phyloP scores from a whole-genome alignment of 2,888 invertebrate genomes.

The Tenodera sinensis region DNA sequence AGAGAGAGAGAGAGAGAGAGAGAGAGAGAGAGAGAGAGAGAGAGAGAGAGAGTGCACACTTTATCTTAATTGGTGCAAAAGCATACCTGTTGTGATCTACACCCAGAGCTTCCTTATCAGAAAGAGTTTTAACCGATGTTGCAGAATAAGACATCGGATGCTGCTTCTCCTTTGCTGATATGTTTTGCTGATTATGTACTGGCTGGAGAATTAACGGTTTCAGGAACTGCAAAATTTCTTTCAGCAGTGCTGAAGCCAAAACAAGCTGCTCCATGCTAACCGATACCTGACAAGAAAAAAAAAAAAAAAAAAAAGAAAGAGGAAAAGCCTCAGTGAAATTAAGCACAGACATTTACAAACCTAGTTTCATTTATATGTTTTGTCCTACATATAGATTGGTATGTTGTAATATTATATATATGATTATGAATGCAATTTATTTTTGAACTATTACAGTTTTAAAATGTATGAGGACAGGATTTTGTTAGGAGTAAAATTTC shows the following conservation, averaged over 20 bases:
- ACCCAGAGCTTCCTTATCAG: not conserved
- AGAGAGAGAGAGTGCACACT: no score
- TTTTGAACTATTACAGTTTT: no score
- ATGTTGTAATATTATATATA: no score
- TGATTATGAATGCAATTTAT: no score
- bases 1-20: no score
- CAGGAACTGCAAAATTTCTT: conserved; percentile 12
- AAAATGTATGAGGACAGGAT: no score
- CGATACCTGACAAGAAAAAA: not conserved
- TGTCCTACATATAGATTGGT: no score
- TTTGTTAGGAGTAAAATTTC: no score
- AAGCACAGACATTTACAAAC: no score
- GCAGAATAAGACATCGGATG: not conserved
- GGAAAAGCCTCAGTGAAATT: not conserved
- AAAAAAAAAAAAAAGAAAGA: not conserved
- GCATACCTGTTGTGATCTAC: not conserved
- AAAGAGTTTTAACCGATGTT: not conserved
- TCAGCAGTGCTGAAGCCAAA: conserved; percentile 20
- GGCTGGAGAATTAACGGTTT: not conserved
- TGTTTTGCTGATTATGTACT: not conserved
- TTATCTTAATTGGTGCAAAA: not conserved
- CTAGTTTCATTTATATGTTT: no score
- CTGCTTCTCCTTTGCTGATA: not conserved
- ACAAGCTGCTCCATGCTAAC: conserved; percentile 22
- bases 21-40: no score